Base-by-base conservation (phyloP, 2,888 invertebrate genomes). In the Drosophila nr. perissopoda region DNA sequence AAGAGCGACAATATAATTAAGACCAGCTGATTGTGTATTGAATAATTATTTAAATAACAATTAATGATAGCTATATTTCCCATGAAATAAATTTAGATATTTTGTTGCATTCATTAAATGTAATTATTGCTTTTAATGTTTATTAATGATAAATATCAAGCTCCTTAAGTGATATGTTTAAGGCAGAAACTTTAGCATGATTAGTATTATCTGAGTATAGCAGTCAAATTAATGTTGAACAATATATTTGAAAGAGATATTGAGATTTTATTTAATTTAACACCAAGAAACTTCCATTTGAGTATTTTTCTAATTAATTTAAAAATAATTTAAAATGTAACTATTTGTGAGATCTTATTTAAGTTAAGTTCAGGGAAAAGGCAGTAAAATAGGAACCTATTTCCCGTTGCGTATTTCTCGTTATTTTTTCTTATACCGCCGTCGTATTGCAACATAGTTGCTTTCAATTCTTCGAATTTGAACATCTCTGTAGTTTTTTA, bases 401-500 rank as follows among this genome's bases (percentile, higher is more conserved):
- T 57, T 42, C 4, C 18, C 18, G n/a, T n/a, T 33, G 31, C 0
- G 8, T 13, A 13, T 16, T 34, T 42, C 25, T 40, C n/a, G 27
- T 4, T 33, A 42, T n/a, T 42, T 56, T 34, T 18, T 29, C 18
- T 18, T 34, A 31, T 36, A 10, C 18, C 27, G 33, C 36, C 29
- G 5, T 5, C 59, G 49, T 21, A 48, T 48, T 58, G 48, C 34
- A 27, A 21, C 58, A 52, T 10, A 56, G 29, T 25, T 7, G 27
- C 33, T 49, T 33, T 29, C 16, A 56, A 48, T 45, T 60, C 52
- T 57, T n/a, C 13, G 33, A 25, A 10, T 59, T 25, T 21, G 40
- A 8, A 25, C 18, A 42, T 51, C 45, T 16, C 25, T 45, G 51
- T 42, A 27, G 7, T 51, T 61, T 69, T 53, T 51, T 36, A 59